A percentile compares a stretch with the other conserved stretches of the same genome.
Evolutionary conservation across 2,797 vertebrate species (phyloP).

Genomic region (Pogonophryne albipinna): DNA sequence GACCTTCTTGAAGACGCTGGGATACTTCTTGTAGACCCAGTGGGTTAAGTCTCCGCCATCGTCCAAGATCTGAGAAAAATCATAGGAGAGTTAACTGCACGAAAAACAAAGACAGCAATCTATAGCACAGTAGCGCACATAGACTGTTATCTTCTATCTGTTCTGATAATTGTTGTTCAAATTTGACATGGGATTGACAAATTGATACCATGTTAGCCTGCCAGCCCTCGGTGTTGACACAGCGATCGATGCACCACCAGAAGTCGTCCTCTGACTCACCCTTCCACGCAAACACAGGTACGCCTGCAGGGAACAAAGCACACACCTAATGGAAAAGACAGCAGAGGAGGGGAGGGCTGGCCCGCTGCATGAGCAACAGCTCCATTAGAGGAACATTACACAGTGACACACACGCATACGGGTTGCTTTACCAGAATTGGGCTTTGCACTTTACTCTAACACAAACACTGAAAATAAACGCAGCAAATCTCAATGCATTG

Average conservation of each 20-base stretch:
- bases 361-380: slow-evolving; percentile 23
- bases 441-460: not conserved
- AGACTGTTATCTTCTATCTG: not conserved
- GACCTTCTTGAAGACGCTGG: slow-evolving; percentile 96
- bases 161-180: not conserved
- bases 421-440: slow-evolving; percentile 6
- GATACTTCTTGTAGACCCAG: slow-evolving; percentile 99
- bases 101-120: slow-evolving; percentile 5
- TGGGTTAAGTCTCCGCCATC: slow-evolving; percentile 98
- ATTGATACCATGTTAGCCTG: slow-evolving; percentile 95
- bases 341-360: slow-evolving; percentile 1
- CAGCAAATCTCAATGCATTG: not conserved
- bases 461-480: not conserved
- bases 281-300: slow-evolving; percentile 98
- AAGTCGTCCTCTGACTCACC: slow-evolving; percentile 99
- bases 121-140: not conserved
- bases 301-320: slow-evolving; percentile 82
- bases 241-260: slow-evolving; percentile 99
- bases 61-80: slow-evolving; percentile 91
- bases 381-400: slow-evolving; percentile 34
- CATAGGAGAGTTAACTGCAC: slow-evolving; percentile 19
- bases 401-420: slow-evolving; percentile 14
- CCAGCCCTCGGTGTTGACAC: slow-evolving; percentile 95
- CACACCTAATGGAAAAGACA: slow-evolving; percentile 32
- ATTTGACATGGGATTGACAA: not conserved